These are phyloP conservation scores for Rhamnusium bicolor DNA, from an alignment of 2,888 invertebrate species.

Conservation along the genomic window DNA sequence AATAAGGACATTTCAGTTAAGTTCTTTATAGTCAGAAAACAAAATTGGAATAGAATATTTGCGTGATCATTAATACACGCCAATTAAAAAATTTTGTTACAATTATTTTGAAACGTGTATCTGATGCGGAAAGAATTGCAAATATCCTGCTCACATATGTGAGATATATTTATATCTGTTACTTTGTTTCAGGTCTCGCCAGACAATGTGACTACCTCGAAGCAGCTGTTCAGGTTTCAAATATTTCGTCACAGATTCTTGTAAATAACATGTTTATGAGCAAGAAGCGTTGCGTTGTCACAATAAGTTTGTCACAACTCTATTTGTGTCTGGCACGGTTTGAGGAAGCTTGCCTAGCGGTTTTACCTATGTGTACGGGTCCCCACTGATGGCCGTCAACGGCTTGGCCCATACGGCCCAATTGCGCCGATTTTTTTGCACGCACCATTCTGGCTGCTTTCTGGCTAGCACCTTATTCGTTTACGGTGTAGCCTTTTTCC, in stretches of 20 bases:
- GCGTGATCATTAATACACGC: no score
- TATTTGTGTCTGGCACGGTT: conserved; percentile 36
- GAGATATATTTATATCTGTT: neutral
- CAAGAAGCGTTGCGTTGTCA: conserved; percentile 28
- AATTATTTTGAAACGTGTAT: neutral
- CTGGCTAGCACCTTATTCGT: conserved; percentile 50
- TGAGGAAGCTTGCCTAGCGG: conserved; percentile 35
- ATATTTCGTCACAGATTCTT: conserved; percentile 29
- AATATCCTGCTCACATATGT: neutral
- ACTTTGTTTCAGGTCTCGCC: conserved; percentile 31
- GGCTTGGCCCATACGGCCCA: conserved; percentile 59
- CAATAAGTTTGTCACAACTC: conserved; percentile 32
- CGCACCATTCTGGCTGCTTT: conserved; percentile 48
- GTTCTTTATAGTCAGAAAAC: no score
- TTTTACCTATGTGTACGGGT: conserved; percentile 46
- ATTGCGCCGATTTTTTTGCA: conserved; percentile 59
- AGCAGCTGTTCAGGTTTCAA: conserved; percentile 11
- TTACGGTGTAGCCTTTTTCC: conserved; percentile 48
- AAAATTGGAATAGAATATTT: no score
- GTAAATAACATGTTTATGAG: conserved; percentile 44
- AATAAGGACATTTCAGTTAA: no score
- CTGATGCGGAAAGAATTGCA: neutral
- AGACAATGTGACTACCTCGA: conserved; percentile 41
- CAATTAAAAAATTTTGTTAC: no score
- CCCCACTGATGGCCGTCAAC: conserved; percentile 64